A percentile compares a stretch with the other conserved stretches of the same genome.
Evolutionary conservation across 2,797 vertebrate species (phyloP).

Genomic region (Limosa lapponica): DNA sequence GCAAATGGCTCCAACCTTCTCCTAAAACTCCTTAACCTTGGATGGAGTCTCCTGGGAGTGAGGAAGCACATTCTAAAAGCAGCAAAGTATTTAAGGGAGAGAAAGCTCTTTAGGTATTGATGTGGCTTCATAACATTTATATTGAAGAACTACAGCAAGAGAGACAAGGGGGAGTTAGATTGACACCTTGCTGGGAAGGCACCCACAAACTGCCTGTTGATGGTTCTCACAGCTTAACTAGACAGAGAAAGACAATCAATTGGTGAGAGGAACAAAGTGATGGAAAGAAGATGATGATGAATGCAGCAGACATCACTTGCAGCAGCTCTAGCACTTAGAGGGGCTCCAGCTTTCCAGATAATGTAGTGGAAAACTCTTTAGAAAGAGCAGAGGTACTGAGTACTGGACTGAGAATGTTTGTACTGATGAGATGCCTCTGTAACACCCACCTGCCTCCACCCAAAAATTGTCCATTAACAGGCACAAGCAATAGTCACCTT

Average conservation of each 20-base stretch:
- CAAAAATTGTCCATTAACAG: not conserved
- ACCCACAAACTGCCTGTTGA: not conserved
- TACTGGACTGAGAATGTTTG: not conserved
- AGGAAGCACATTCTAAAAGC: not conserved
- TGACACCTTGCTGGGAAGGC: not conserved
- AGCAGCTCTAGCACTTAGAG: not conserved
- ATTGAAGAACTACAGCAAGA: not conserved
- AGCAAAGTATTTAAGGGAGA: not conserved
- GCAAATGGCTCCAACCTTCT: not conserved
- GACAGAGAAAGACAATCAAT: not conserved
- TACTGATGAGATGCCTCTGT: not conserved
- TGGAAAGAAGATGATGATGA: not conserved
- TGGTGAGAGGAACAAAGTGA: not conserved
- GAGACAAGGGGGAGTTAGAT: not conserved
- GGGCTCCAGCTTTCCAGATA: not conserved
- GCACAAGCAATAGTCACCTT: not conserved
- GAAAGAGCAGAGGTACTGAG: not conserved
- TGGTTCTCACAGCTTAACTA: not conserved
- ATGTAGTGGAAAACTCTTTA: not conserved
- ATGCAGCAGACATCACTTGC: not conserved
- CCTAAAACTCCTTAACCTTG: not conserved
- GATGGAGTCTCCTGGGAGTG: not conserved
- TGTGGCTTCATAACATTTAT: slow-evolving; percentile 7
- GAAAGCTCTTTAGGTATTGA: not conserved
- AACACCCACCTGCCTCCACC: not conserved